phyloP scores from a whole-genome alignment of 2,797 vertebrate species.

The Gymnoscopelus microlampas region DNA sequence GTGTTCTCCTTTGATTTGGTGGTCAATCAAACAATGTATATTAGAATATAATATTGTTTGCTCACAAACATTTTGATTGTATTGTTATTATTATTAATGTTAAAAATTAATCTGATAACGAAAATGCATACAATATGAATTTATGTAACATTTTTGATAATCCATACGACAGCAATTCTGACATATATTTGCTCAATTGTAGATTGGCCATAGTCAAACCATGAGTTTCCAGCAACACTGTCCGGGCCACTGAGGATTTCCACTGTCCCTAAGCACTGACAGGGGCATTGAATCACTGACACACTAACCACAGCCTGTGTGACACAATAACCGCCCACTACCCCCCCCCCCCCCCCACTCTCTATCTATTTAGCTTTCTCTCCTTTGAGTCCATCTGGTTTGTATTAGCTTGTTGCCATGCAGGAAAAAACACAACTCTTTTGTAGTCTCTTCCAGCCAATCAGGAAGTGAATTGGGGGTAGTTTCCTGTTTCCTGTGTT shows the following conservation, averaged over 20 bases:
- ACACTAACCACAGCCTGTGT: slow-evolving; percentile 66
- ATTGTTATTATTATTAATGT: background rate
- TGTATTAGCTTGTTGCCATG: slow-evolving; percentile 80
- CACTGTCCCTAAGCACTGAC: slow-evolving; percentile 39
- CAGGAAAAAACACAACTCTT: slow-evolving; percentile 82
- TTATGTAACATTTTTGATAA: too few relatives aligned
- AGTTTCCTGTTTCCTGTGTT: slow-evolving; percentile 88
- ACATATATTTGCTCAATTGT: background rate
- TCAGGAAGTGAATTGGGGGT: slow-evolving; percentile 81
- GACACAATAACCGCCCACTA: slow-evolving; percentile 40
- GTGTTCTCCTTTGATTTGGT: too few relatives aligned
- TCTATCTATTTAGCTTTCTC: slow-evolving; percentile 54
- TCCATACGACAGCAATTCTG: background rate
- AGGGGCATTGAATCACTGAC: slow-evolving; percentile 48
- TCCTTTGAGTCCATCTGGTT: slow-evolving; percentile 66
- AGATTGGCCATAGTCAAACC: too few relatives aligned
- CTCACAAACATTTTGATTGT: background rate
- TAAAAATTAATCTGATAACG: too few relatives aligned
- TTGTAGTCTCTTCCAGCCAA: slow-evolving; percentile 83
- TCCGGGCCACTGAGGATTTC: slow-evolving; percentile 46
- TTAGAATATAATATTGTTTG: background rate
- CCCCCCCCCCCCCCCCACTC: slow-evolving; percentile 34
- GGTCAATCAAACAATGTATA: too few relatives aligned
- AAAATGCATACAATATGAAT: too few relatives aligned
- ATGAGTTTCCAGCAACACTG: too few relatives aligned